phyloP scores from a whole-genome alignment of 2,797 vertebrate genomes.

The Anas acuta region DNA sequence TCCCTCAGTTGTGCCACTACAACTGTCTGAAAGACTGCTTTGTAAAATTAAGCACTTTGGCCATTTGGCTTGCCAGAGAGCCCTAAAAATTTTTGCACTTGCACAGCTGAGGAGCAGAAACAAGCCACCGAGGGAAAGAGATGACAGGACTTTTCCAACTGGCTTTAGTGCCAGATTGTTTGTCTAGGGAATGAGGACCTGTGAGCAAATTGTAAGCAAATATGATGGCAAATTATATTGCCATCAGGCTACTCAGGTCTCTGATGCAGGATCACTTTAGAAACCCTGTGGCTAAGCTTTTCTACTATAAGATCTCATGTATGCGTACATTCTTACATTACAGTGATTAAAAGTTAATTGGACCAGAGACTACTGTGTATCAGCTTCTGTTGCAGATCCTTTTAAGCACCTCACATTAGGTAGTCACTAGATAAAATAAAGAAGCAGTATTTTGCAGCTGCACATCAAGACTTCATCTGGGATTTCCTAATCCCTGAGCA shows the following conservation, averaged over 20 bases:
- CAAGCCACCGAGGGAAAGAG: neutral
- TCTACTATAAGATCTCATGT: neutral
- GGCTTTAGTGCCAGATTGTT: neutral
- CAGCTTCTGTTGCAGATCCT: neutral
- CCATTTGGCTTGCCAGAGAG: neutral
- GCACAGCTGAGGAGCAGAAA: neutral
- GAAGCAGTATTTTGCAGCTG: neutral
- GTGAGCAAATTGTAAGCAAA: neutral
- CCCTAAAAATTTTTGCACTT: neutral
- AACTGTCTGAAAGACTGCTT: neutral
- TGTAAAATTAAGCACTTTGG: neutral
- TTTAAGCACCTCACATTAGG: neutral
- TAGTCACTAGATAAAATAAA: constrained; percentile 15
- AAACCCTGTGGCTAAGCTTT: neutral
- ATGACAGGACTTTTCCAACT: neutral
- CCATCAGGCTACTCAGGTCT: neutral
- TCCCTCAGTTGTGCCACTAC: neutral
- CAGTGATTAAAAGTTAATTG: constrained; percentile 30
- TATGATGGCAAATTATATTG: rapidly evolving
- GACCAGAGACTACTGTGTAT: neutral
- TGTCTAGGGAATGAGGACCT: neutral
- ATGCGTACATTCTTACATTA: neutral
- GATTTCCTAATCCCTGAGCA: constrained; percentile 15
- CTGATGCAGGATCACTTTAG: neutral
- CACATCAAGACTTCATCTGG: constrained; percentile 15